These are phyloP conservation scores for Lamellibrachia satsuma DNA, from an alignment of 2,888 invertebrate genomes.

Conservation along the genomic window DNA sequence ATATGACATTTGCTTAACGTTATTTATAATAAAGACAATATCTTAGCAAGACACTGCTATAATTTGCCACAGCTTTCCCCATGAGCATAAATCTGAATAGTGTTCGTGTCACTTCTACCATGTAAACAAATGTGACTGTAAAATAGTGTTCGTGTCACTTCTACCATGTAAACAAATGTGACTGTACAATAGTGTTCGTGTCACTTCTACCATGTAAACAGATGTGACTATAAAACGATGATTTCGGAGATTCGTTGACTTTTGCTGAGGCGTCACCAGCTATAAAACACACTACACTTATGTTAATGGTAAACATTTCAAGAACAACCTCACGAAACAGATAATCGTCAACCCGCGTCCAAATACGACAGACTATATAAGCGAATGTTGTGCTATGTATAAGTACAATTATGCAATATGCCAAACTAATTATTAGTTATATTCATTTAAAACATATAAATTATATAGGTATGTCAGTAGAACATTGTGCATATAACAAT, in stretches of 20 bases:
- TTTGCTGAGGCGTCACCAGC: too few species aligned
- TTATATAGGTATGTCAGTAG: background rate
- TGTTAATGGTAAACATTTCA: background rate
- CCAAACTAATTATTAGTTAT: too few species aligned
- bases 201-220: background rate
- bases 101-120: too few species aligned
- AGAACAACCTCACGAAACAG: background rate
- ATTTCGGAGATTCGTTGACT: too few species aligned
- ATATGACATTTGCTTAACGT: too few species aligned
- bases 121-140: too few species aligned
- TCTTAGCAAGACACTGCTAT: too few species aligned
- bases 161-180: background rate
- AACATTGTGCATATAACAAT: background rate
- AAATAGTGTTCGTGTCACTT: background rate
- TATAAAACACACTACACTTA: background rate
- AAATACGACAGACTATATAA: background rate
- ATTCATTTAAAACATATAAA: background rate
- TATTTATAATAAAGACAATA: too few species aligned
- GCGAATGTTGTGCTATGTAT: too few species aligned
- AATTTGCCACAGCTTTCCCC: too few species aligned
- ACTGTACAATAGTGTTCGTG: background rate
- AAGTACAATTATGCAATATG: too few species aligned
- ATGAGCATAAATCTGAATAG: too few species aligned
- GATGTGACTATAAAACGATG: background rate
- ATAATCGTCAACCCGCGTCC: background rate